Evolutionary conservation across 2,888 invertebrate genomes (phyloP).

Genomic region (Athalia circularis): DNA sequence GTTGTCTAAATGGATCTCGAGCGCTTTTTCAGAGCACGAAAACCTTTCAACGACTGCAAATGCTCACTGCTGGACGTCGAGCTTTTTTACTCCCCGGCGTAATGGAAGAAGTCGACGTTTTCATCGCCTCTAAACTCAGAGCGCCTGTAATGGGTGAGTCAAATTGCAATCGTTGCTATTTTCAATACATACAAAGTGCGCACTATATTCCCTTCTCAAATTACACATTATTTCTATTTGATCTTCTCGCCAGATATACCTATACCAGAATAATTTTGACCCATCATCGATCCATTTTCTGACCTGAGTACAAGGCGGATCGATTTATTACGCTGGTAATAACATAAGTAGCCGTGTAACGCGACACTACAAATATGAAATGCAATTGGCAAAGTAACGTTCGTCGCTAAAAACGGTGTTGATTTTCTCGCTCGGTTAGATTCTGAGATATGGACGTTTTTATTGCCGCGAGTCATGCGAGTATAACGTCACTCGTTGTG

Average conservation of each 20-base stretch:
- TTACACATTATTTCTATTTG: background rate
- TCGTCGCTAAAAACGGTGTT: too few species aligned
- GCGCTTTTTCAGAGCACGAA: conserved; percentile 6
- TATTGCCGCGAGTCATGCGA: background rate
- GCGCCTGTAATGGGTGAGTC: conserved; percentile 55
- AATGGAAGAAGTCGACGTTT: conserved; percentile 53
- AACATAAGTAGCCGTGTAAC: too few species aligned
- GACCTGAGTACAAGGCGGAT: too few species aligned
- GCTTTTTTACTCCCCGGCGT: conserved; percentile 57
- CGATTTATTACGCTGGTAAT: too few species aligned
- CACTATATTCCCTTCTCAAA: background rate
- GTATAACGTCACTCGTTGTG: background rate
- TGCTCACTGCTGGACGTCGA: conserved; percentile 53
- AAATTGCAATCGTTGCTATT: background rate
- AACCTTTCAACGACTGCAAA: background rate
- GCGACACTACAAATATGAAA: too few species aligned
- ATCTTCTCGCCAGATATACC: too few species aligned
- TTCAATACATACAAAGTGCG: conserved; percentile 13
- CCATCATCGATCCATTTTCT: too few species aligned
- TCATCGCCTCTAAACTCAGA: conserved; percentile 56
- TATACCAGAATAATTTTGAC: too few species aligned
- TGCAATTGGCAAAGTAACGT: too few species aligned
- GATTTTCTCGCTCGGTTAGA: too few species aligned
- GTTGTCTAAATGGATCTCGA: background rate
- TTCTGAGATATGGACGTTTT: background rate